Conservation (phyloP, 1,140 invertebrate genomes). For the Zophobas morio region DNA sequence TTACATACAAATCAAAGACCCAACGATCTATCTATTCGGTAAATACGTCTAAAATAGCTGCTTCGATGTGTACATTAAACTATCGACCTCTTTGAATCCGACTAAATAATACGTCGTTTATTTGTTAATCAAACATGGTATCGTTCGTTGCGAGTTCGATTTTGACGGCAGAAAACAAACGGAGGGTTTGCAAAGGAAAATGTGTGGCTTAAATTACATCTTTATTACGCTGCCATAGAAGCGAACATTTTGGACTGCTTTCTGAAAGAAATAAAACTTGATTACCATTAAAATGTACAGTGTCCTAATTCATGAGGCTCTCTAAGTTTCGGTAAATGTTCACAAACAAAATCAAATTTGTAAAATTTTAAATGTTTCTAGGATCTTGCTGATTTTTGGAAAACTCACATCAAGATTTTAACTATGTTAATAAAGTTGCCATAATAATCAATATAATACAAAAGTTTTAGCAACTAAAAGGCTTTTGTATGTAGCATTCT, state of each 20-base stretch:
- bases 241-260: background rate
- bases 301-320: no score
- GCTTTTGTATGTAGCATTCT: no score
- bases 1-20: slow-evolving; percentile 44
- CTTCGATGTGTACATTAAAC: slow-evolving; percentile 39
- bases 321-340: no score
- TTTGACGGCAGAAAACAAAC: slow-evolving; percentile 16
- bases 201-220: background rate
- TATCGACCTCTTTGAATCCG: slow-evolving; percentile 16
- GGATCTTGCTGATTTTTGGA: no score
- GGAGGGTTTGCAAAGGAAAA: slow-evolving; percentile 26
- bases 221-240: background rate
- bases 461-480: no score
- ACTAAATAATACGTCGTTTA: slow-evolving; percentile 45
- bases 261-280: no score
- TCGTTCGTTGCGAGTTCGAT: slow-evolving; percentile 4
- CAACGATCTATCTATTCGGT: slow-evolving; percentile 28
- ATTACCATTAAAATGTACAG: no score
- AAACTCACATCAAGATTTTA: no score
- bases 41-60: slow-evolving; percentile 42
- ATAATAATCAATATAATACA: no score
- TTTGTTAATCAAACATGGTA: slow-evolving; percentile 36
- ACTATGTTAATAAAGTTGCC: no score
- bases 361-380: no score
- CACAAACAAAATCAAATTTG: no score